phyloP scores from a whole-genome alignment of 2,797 vertebrate genomes.

The Avahi laniger region DNA sequence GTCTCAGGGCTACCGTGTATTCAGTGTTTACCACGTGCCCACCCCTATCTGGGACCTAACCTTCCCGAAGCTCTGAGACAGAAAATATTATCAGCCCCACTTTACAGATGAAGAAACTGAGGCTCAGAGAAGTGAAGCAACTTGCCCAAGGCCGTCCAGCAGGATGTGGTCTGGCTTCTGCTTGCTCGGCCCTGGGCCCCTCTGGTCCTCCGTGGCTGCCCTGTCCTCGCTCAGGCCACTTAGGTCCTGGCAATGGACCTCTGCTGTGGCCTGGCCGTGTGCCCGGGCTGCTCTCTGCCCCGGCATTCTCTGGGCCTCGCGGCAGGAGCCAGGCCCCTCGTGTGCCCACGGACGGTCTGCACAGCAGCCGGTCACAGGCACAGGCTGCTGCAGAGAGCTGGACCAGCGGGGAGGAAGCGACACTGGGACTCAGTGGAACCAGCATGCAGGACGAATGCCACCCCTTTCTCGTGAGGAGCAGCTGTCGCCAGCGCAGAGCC shows the following conservation, averaged over 20 bases:
- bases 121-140: background rate
- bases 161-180: background rate
- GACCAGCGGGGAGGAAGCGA: background rate
- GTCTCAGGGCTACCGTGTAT: background rate
- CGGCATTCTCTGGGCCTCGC: background rate
- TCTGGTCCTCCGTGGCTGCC: no score
- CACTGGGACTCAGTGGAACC: background rate
- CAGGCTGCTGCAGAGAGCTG: no score
- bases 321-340: accelerated
- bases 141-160: background rate
- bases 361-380: background rate
- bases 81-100: background rate
- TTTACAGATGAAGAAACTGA: constrained; percentile 41
- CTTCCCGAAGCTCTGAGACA: background rate
- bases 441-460: background rate
- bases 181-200: background rate
- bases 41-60: background rate
- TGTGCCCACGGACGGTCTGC: background rate
- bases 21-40: background rate
- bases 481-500: background rate
- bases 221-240: background rate
- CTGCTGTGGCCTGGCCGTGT: background rate
- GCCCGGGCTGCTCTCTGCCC: background rate
- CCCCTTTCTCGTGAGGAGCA: accelerated
- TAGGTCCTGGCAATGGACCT: background rate